Evolutionary conservation across 2,888 invertebrate genomes (phyloP).

Genomic region (Epirrita christyi): DNA sequence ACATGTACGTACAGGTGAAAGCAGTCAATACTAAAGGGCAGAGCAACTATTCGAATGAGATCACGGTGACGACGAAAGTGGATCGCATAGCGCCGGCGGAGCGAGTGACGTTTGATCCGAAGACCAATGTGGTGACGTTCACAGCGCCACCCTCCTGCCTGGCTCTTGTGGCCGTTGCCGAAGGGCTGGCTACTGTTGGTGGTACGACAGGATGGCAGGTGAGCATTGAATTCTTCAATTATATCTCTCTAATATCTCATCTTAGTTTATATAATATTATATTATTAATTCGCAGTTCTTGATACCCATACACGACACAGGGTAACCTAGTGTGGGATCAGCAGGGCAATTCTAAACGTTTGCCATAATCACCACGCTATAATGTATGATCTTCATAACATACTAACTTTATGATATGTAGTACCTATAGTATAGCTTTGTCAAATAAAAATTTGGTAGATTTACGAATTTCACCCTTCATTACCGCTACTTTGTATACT

Average conservation of each 20-base stretch:
- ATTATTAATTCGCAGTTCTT: no score
- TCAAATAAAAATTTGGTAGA: no score
- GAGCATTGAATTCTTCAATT: slow-evolving; percentile 23
- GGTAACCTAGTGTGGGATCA: no score
- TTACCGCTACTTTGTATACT: no score
- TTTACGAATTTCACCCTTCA: no score
- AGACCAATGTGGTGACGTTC: slow-evolving; percentile 90
- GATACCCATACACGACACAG: no score
- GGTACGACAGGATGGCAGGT: slow-evolving; percentile 71
- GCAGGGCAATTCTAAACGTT: no score
- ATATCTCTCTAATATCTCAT: background rate
- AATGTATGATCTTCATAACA: no score
- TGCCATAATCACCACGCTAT: no score
- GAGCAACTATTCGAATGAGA: slow-evolving; percentile 94
- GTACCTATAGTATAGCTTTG: no score
- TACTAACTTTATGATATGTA: no score
- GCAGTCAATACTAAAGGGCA: slow-evolving; percentile 95
- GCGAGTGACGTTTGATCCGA: slow-evolving; percentile 93
- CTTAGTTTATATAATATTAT: no score
- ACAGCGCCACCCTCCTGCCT: slow-evolving; percentile 92
- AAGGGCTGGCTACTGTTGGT: slow-evolving; percentile 83
- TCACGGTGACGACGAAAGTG: slow-evolving; percentile 92
- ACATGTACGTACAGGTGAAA: slow-evolving; percentile 85
- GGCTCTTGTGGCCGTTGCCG: slow-evolving; percentile 90
- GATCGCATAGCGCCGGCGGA: slow-evolving; percentile 92